Base-by-base conservation (phyloP, 2,113 vertebrate species). In the Pardalotus punctatus region DNA sequence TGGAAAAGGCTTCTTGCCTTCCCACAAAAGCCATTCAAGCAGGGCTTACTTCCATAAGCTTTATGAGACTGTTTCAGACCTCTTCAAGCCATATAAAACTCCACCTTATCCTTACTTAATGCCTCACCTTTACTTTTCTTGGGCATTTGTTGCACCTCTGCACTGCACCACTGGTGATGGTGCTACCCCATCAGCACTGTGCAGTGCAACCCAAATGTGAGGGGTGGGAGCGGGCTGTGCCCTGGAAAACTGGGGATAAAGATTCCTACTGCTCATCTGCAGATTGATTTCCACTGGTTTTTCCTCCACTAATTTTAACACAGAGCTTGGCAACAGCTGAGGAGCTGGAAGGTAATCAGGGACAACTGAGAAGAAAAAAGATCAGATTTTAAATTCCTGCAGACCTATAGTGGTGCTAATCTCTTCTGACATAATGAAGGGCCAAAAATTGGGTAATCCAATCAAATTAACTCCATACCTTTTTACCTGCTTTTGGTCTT, bases 161-260 rank as follows among this genome's bases (percentile, higher is more conserved):
- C 23, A 47, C 16, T 83, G 14, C 40, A 16, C n/a, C 25, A 7
- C 18, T 11, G n/a, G 11, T 42, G 54, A 29, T 16, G n/a, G 16
- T 60, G 48, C 21, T 69, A 5, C 14, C 31, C 38, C 17, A 10
- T 10, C 5, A 2, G 6, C 24, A 24, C 27, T 1, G 2, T 48
- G n/a, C 65, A 43, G 16, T 0, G 0, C 40, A 69, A 4, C n/a
- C 21, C 18, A 17, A 31, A 31, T 7, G 7, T 12, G 31, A 48
- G 17, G 36, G 36, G 14, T 61, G 57, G 56, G 60, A 50, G 51
- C 0, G 1, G 18, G 45, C 4, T 0, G 0, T 82, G 64, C 36
- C 45, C 74, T 81, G 35, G 71, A 70, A 67, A 62, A 42, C 60
- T n/a, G 61, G 43, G 72, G n/a, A 80, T 25, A 57, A 42, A 77